These are phyloP conservation scores for Serrognathus titanus DNA, from an alignment of 2,888 invertebrate genomes.

Conservation along the genomic window DNA sequence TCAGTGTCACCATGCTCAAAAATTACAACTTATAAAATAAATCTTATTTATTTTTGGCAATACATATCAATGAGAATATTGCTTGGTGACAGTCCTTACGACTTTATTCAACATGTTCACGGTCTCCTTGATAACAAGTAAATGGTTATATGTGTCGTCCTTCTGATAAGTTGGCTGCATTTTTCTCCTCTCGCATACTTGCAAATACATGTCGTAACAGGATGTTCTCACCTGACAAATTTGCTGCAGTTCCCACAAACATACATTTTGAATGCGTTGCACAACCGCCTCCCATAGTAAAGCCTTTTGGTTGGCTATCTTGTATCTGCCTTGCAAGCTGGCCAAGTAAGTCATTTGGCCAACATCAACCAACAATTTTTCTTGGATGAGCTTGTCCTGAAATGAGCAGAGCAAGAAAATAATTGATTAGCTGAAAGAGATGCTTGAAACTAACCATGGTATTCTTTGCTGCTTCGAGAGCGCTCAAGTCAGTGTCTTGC, in stretches of 20 bases:
- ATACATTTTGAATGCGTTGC: conserved; percentile 7
- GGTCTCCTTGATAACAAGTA: conserved; percentile 22
- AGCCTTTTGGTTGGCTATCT: conserved; percentile 56
- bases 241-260: conserved; percentile 11
- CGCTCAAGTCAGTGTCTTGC: conserved; percentile 56
- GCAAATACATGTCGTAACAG: conserved; percentile 19
- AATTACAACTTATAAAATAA: conserved; percentile 12
- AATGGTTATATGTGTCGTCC: conserved; percentile 17
- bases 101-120: conserved; percentile 12
- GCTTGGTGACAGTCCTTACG: too few species aligned
- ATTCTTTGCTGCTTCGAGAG: conserved; percentile 57
- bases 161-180: not conserved
- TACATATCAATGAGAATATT: too few species aligned
- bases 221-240: conserved; percentile 14
- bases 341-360: conserved; percentile 62
- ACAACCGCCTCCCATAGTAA: conserved; percentile 56
- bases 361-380: conserved; percentile 61
- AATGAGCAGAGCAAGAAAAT: not conserved
- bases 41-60: too few species aligned
- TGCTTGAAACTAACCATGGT: conserved; percentile 46
- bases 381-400: conserved; percentile 52
- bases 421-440: too few species aligned
- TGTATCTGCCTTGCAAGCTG: conserved; percentile 58
- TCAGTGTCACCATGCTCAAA: conserved; percentile 70
- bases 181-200: conserved; percentile 21